Percentiles rank a stretch among this genome's conserved stretches.
Evolutionary conservation across 1,140 invertebrate species (phyloP).

Genomic region (Physella acuta): DNA sequence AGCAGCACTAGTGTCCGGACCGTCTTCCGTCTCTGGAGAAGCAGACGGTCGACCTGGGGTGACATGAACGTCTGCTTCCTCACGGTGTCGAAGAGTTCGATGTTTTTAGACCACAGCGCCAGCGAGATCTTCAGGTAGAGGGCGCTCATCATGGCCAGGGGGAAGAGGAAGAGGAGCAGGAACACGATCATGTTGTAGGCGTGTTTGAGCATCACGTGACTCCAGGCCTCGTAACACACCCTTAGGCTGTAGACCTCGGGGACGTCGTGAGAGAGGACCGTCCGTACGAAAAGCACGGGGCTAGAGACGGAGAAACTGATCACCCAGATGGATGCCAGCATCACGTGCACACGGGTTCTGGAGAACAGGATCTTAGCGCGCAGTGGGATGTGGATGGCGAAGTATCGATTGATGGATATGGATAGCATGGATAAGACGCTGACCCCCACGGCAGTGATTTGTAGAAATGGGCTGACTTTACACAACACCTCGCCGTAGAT

Average conservation of each 20-base stretch:
- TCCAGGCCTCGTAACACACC: constrained; percentile 39
- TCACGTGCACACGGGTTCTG: constrained; percentile 33
- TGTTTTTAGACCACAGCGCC: constrained; percentile 77
- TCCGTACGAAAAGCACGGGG: constrained; percentile 39
- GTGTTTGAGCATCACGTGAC: constrained; percentile 24
- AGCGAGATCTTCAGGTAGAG: constrained; percentile 80
- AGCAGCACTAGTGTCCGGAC: constrained; percentile 45
- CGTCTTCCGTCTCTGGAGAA: constrained; percentile 40
- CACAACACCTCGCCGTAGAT: constrained; percentile 76
- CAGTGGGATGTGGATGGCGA: constrained; percentile 40
- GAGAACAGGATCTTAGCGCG: constrained; percentile 43
- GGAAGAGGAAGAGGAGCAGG: constrained; percentile 73
- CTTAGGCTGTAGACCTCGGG: constrained; percentile 29
- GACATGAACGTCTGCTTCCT: constrained; percentile 24
- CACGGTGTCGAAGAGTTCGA: constrained; percentile 54
- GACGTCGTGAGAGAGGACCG: constrained; percentile 30
- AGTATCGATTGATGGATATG: constrained; percentile 55
- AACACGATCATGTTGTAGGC: constrained; percentile 70
- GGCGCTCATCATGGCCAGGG: constrained; percentile 77
- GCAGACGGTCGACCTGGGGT: constrained; percentile 29
- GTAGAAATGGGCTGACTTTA: constrained; percentile 48
- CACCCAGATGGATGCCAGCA: constrained; percentile 36
- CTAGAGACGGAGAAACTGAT: constrained; percentile 32
- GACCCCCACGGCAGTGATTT: constrained; percentile 47
- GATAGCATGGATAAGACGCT: constrained; percentile 53